Conservation (phyloP, 2,888 invertebrate genomes). For the Ganaspis brasiliensis region DNA sequence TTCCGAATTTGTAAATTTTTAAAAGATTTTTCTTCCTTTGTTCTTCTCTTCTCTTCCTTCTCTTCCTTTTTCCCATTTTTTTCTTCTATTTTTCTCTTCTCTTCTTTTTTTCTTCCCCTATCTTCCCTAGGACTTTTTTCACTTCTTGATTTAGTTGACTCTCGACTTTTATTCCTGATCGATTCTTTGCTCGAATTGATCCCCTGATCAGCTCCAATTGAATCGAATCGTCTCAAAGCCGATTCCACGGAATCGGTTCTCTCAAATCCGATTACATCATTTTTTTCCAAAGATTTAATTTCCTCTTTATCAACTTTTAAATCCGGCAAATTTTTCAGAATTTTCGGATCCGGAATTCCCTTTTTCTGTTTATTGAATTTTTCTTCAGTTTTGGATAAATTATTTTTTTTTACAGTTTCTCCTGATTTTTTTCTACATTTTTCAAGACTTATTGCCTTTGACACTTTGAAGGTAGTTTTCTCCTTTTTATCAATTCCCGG, state of each 20-base stretch:
- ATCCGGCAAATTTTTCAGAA: background rate
- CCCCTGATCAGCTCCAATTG: conserved; percentile 21
- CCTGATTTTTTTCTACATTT: background rate
- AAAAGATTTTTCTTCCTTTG: background rate
- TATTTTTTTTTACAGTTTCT: background rate
- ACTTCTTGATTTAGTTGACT: background rate
- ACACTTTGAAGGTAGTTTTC: background rate
- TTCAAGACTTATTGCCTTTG: background rate
- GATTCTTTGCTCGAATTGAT: conserved; percentile 16
- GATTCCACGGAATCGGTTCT: conserved; percentile 73
- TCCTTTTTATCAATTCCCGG: background rate
- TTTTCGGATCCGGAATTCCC: too few relatives aligned
- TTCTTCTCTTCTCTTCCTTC: background rate
- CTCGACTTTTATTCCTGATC: conserved; percentile 4
- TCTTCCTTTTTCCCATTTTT: background rate
- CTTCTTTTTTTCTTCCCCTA: too few relatives aligned
- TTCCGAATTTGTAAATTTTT: background rate
- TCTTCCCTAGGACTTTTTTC: background rate
- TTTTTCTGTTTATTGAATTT: background rate
- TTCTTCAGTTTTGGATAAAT: too few relatives aligned
- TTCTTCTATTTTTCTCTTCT: background rate
- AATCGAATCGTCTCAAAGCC: conserved; percentile 55
- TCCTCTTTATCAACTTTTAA: background rate
- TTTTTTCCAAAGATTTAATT: conserved; percentile 24
- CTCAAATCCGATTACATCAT: conserved; percentile 49